These are phyloP conservation scores for Pollenia amentaria DNA, from an alignment of 2,888 invertebrate genomes.

Conservation along the genomic window DNA sequence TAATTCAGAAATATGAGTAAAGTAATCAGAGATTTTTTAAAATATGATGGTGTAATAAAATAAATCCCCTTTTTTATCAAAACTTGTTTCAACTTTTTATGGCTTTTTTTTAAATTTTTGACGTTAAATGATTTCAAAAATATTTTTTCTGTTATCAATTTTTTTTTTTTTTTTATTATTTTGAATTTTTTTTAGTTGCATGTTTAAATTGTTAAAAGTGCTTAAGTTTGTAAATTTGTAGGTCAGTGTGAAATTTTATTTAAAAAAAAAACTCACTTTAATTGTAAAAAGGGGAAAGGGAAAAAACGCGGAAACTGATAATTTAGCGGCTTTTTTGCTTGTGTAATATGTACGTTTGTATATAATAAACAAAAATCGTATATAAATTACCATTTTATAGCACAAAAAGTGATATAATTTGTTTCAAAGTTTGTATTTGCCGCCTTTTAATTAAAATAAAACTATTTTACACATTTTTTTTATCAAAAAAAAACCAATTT, in stretches of 20 bases:
- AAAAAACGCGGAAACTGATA: constrained; percentile 44
- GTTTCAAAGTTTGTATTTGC: not conserved
- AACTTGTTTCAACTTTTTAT: not conserved
- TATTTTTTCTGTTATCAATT: constrained; percentile 40
- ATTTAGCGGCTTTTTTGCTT: constrained; percentile 42
- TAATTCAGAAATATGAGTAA: constrained; percentile 6
- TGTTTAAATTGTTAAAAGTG: constrained; percentile 48
- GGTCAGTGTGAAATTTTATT: constrained; percentile 55
- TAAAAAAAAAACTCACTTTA: constrained; percentile 10
- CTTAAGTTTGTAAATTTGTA: constrained; percentile 54
- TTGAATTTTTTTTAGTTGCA: constrained; percentile 16
- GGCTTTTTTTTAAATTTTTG: constrained; percentile 6
- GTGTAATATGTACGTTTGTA: constrained; percentile 10
- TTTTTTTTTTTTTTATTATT: constrained; percentile 1
- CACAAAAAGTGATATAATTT: constrained; percentile 17
- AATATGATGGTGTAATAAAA: constrained; percentile 15
- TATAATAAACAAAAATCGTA: constrained; percentile 18
- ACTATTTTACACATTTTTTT: not conserved
- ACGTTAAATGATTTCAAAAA: not conserved
- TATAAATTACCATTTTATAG: not conserved
- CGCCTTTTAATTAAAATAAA: constrained; percentile 38
- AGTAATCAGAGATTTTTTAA: constrained; percentile 44
- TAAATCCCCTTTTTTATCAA: constrained; percentile 22
- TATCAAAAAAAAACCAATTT: not conserved
- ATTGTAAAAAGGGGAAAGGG: constrained; percentile 15